Conservation (phyloP, 2,113 vertebrate species). For the Cygnus buccinator region DNA sequence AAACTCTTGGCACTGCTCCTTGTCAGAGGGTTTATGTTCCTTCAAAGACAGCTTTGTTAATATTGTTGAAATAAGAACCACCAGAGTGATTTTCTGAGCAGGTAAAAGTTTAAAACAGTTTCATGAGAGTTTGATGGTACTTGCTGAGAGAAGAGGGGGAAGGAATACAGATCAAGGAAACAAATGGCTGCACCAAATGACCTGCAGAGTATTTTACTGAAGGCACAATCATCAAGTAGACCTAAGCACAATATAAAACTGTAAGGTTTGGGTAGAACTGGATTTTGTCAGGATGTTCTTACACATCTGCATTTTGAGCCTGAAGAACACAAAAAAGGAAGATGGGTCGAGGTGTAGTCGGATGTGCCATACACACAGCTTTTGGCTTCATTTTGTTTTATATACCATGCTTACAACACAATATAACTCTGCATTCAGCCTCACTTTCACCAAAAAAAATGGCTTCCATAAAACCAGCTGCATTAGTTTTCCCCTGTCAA, state of each 20-base stretch:
- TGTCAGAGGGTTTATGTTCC: neutral
- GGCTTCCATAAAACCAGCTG: neutral
- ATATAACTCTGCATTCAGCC: neutral
- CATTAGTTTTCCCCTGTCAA: neutral
- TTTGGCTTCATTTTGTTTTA: neutral
- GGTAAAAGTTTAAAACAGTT: neutral
- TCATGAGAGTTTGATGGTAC: neutral
- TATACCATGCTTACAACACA: neutral
- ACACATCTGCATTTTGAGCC: neutral
- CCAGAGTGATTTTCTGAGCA: neutral
- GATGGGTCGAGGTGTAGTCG: neutral
- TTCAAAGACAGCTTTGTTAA: neutral
- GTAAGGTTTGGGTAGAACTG: neutral
- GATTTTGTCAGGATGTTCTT: neutral
- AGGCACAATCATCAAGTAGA: neutral
- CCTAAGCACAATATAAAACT: neutral
- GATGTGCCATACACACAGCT: neutral
- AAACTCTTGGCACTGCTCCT: neutral
- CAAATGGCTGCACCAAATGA: neutral
- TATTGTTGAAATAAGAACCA: neutral
- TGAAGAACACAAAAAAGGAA: neutral
- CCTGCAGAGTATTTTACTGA: neutral
- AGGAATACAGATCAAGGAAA: neutral
- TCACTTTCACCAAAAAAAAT: neutral
- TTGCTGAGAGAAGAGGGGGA: neutral